Conservation (phyloP, 2,888 invertebrate genomes). For the Ectemnius lituratus region DNA sequence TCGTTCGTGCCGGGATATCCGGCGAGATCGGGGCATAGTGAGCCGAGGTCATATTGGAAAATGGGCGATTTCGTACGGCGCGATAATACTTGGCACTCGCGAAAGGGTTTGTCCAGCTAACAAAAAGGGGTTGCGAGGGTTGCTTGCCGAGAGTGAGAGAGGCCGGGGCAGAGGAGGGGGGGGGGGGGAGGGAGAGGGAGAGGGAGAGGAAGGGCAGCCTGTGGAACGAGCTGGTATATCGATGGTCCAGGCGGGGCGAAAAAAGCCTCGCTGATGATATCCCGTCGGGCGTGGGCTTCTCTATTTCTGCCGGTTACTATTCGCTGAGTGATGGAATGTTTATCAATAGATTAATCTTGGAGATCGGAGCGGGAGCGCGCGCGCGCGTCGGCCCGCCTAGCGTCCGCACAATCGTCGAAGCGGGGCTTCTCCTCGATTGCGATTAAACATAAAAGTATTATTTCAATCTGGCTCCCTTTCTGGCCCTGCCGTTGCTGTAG, state of each 20-base stretch:
- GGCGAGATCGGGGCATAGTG: too few species aligned
- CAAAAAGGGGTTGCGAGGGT: conserved; percentile 40
- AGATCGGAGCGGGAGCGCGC: conserved; percentile 68
- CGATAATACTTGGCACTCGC: conserved; percentile 52
- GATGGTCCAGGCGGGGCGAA: neutral
- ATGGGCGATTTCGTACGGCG: conserved; percentile 49
- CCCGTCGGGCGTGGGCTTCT: conserved; percentile 56
- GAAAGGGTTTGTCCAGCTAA: conserved; percentile 57
- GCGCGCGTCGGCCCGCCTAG: conserved; percentile 31
- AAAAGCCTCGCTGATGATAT: conserved; percentile 47
- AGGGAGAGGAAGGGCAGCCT: conserved; percentile 11
- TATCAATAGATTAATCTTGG: conserved; percentile 74
- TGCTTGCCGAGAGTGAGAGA: neutral
- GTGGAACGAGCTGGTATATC: conserved; percentile 16
- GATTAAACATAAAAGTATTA: conserved; percentile 74
- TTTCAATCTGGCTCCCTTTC: conserved; percentile 68
- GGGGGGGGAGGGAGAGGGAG: too few species aligned
- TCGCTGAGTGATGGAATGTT: conserved; percentile 70
- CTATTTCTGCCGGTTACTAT: conserved; percentile 59
- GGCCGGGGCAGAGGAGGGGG: too few species aligned
- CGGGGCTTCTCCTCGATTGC: conserved; percentile 67
- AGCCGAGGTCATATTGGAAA: conserved; percentile 34
- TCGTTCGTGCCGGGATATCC: too few species aligned
- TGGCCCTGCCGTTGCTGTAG: conserved; percentile 27
- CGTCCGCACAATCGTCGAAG: conserved; percentile 60